Base-by-base conservation (phyloP, 2,888 invertebrate genomes). In the Rotaria macrura region DNA sequence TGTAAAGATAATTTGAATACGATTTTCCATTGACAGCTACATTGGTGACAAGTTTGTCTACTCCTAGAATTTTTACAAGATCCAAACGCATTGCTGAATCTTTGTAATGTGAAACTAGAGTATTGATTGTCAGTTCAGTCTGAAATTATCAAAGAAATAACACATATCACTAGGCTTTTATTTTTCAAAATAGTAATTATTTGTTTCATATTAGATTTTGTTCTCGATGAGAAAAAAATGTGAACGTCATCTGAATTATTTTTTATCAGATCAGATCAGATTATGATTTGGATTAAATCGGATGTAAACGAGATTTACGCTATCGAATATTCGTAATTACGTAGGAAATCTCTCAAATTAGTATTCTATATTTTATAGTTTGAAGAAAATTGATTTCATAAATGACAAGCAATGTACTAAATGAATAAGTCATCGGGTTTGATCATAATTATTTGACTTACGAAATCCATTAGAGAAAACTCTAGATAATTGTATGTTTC, bases 401-500 rank as follows among this genome's bases (percentile, higher is more conserved):
- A 49, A 49, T 9, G 17, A 49, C 10, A 49, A 49, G 2, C 2
- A 49, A 49, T 43, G 5, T 43, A 43, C 43, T 43, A 10, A 49
- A 12, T 17, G 14, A 49, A 3, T 1, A 9, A 9, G 0, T 12
- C 49, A 49, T 3, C 17, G 3, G 14, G 3, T 49, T 49, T 17
- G 17, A 49, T 49, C 12, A 29, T 65, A 9, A 47, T 47, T 47
- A 14, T 47, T 12, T 47, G 9, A n/a, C 65, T 34, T 65, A 65
- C 65, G 6, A 29, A 65, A 6, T 10, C 2, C 4, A 43, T 43
- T 14, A 79, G 4, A 23, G 74, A 40, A 20, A 85, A 85, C 47
- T 85, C 83, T 29, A 85, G 52, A 83, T 84, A 85, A 65, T 84
- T 85, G n/a, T 84, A 85, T 34, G 17, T 38, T 84, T 84, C 25